Conservation (phyloP, 2,888 invertebrate species). For the Agapostemon virescens region DNA sequence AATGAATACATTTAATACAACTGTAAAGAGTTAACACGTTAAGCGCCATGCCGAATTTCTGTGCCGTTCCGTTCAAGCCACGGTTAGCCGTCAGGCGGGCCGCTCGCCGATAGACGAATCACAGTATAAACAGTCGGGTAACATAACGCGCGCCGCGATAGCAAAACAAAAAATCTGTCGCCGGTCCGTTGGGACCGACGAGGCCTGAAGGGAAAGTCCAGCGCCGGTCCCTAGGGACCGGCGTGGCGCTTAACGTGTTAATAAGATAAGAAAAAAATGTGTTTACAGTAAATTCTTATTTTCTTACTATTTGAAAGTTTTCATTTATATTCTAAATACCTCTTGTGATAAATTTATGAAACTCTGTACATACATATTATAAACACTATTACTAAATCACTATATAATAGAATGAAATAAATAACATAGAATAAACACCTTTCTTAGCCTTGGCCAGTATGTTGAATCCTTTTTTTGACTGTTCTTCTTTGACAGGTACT, state of each 20-base stretch:
- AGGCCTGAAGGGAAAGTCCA: too few species aligned
- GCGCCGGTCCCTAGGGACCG: too few species aligned
- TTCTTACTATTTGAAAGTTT: constrained; percentile 18
- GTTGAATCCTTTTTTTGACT: constrained; percentile 78
- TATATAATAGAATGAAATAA: background rate
- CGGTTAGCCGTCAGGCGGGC: too few species aligned
- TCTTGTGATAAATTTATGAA: constrained; percentile 34
- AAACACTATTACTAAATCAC: constrained; percentile 33
- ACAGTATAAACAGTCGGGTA: too few species aligned
- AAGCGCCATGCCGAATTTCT: too few species aligned
- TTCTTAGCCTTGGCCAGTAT: constrained; percentile 78
- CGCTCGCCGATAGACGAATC: too few species aligned
- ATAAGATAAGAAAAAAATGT: background rate
- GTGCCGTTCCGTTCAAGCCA: too few species aligned
- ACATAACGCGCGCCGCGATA: too few species aligned
- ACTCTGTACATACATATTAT: constrained; percentile 37
- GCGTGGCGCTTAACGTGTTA: too few species aligned
- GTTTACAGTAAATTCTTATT: background rate
- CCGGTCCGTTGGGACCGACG: too few species aligned
- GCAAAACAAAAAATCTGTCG: too few species aligned
- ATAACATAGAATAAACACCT: constrained; percentile 73
- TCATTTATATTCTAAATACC: constrained; percentile 18
- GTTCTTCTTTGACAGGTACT: constrained; percentile 79
- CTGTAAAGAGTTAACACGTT: too few species aligned
- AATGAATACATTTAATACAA: background rate